Evolutionary conservation across 2,113 vertebrate genomes (phyloP).

Genomic region (Galeopterus variegatus): DNA sequence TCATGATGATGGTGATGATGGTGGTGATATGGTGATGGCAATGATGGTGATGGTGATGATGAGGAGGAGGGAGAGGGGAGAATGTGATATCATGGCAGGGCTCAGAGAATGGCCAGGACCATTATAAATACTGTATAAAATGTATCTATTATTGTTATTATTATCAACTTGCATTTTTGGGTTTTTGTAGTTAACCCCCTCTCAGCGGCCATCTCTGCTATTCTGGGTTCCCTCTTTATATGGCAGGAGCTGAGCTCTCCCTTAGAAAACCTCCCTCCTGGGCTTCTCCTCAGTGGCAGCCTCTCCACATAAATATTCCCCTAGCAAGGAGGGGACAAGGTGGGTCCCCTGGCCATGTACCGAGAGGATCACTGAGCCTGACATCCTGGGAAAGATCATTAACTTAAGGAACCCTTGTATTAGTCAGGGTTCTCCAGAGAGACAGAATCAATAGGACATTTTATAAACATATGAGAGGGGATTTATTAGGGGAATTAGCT

Average conservation of each 20-base stretch:
- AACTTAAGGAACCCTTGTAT: slow-evolving; percentile 23
- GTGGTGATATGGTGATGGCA: not conserved
- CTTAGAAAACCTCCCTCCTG: not conserved
- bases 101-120: not conserved
- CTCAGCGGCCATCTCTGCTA: not conserved
- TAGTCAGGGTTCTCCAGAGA: no score
- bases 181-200: not conserved
- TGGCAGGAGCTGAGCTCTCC: not conserved
- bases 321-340: no score
- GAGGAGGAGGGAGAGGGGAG: not conserved
- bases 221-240: not conserved
- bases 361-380: not conserved
- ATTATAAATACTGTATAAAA: not conserved
- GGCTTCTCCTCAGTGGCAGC: not conserved
- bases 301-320: not conserved
- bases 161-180: not conserved
- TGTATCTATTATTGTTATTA: not conserved
- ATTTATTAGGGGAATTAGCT: no score
- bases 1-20: no score
- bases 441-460: no score
- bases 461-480: no score
- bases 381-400: slow-evolving; percentile 48
- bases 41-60: not conserved
- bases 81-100: not conserved
- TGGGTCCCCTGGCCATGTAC: not conserved